These are phyloP conservation scores for Drosophila pandora DNA, from an alignment of 1,140 invertebrate genomes.

Conservation along the genomic window DNA sequence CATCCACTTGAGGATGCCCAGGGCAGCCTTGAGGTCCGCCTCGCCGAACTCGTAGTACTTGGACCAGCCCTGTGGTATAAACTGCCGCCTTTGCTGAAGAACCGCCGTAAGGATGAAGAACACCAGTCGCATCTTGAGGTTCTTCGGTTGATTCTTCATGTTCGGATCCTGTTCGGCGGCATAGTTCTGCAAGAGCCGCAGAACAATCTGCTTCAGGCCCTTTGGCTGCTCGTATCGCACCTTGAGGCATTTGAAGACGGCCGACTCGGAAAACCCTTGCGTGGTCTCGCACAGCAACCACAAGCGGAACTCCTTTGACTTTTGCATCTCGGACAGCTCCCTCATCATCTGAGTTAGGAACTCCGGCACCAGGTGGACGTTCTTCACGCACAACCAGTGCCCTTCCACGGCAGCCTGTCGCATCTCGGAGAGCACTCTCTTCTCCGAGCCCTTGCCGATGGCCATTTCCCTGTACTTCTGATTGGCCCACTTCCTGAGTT, in stretches of 20 bases:
- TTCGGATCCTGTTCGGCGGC: slow-evolving; percentile 40
- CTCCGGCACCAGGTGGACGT: slow-evolving; percentile 92
- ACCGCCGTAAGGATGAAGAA: slow-evolving; percentile 88
- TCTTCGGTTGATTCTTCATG: slow-evolving; percentile 63
- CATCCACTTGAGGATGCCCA: slow-evolving; percentile 88
- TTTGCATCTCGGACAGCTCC: slow-evolving; percentile 86
- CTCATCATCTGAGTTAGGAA: slow-evolving; percentile 91
- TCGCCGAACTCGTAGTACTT: slow-evolving; percentile 96
- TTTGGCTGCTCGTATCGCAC: slow-evolving; percentile 93
- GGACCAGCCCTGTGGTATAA: slow-evolving; percentile 92
- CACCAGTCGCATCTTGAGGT: slow-evolving; percentile 80
- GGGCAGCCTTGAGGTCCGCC: slow-evolving; percentile 91
- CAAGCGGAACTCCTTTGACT: slow-evolving; percentile 88
- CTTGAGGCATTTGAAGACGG: slow-evolving; percentile 86
- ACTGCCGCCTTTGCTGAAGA: slow-evolving; percentile 93
- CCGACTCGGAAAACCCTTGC: slow-evolving; percentile 60
- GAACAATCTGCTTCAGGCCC: slow-evolving; percentile 86
- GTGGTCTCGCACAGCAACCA: slow-evolving; percentile 89
- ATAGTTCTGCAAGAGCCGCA: slow-evolving; percentile 84
- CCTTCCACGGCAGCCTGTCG: slow-evolving; percentile 63
- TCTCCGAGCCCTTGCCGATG: slow-evolving; percentile 74
- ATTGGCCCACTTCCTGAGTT: slow-evolving; percentile 85
- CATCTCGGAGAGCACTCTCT: slow-evolving; percentile 46
- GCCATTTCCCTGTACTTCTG: slow-evolving; percentile 85
- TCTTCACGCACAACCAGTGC: slow-evolving; percentile 88